Percentiles rank a stretch among this genome's conserved stretches.
Conservation (phyloP, 2,888 invertebrate species). For the Phlogophora meticulosa region DNA sequence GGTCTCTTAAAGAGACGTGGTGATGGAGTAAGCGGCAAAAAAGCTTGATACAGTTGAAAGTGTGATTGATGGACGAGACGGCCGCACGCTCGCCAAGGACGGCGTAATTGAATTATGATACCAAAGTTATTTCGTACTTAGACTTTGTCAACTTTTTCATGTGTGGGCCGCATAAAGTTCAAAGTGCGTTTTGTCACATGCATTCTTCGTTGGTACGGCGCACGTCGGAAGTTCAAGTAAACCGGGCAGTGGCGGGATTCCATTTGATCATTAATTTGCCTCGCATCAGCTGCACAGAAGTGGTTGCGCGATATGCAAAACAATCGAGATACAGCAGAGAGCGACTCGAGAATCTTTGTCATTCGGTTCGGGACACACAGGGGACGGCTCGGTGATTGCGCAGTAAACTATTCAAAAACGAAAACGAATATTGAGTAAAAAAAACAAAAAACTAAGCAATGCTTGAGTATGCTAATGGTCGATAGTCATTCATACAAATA, state of each 20-base stretch:
- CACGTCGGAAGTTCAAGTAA: slow-evolving; percentile 78
- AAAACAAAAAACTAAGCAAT: slow-evolving; percentile 22
- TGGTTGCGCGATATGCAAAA: slow-evolving; percentile 88
- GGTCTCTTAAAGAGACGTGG: slow-evolving; percentile 77
- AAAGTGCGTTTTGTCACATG: slow-evolving; percentile 68
- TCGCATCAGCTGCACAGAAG: slow-evolving; percentile 79
- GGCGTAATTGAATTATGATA: slow-evolving; percentile 87
- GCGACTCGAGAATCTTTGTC: slow-evolving; percentile 70
- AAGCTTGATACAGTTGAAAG: slow-evolving; percentile 88
- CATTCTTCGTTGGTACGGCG: slow-evolving; percentile 67
- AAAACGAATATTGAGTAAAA: slow-evolving; percentile 33
- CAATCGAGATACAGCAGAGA: slow-evolving; percentile 85
- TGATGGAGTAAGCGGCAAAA: slow-evolving; percentile 80
- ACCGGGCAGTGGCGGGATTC: slow-evolving; percentile 79
- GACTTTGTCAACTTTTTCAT: slow-evolving; percentile 72
- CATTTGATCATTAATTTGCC: slow-evolving; percentile 88
- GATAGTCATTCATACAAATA: slow-evolving; percentile 41
- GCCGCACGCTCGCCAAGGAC: slow-evolving; percentile 81
- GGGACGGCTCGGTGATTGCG: slow-evolving; percentile 45
- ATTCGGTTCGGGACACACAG: slow-evolving; percentile 68
- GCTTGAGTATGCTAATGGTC: slow-evolving; percentile 40
- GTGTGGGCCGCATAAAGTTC: slow-evolving; percentile 72
- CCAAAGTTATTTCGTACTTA: slow-evolving; percentile 76
- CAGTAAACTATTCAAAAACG: slow-evolving; percentile 50
- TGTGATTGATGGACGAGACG: slow-evolving; percentile 87